Conservation (phyloP, 2,888 invertebrate genomes). For the Diogma glabrata region DNA sequence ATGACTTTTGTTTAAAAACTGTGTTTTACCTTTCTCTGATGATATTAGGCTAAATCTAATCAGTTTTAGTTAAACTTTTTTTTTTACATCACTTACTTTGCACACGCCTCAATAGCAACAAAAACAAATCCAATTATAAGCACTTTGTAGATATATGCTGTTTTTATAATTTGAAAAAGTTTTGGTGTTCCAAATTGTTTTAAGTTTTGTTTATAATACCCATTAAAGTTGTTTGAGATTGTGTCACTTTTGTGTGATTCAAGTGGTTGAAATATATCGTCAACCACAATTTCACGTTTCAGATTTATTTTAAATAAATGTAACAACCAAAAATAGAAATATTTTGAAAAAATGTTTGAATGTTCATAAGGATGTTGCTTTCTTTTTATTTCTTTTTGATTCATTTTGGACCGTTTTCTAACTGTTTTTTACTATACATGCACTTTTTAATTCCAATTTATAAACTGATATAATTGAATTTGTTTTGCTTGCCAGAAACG, state of each 20-base stretch:
- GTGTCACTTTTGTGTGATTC: slow-evolving; percentile 10
- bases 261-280: slow-evolving; percentile 12
- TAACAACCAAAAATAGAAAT: slow-evolving; percentile 10
- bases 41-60: too few species aligned
- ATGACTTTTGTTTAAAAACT: too few species aligned
- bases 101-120: too few species aligned
- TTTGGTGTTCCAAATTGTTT: too few species aligned
- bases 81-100: too few species aligned
- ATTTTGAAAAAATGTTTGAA: slow-evolving; percentile 4
- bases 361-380: neutral
- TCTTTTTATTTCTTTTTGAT: slow-evolving; percentile 1
- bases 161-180: too few species aligned
- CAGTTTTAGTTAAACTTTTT: too few species aligned
- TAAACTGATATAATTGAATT: neutral
- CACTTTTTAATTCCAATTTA: neutral
- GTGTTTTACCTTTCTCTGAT: too few species aligned
- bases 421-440: neutral
- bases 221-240: slow-evolving; percentile 23
- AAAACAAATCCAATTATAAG: too few species aligned
- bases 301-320: slow-evolving; percentile 14
- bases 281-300: slow-evolving; percentile 9
- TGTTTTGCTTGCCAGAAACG: too few species aligned
- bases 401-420: neutral
- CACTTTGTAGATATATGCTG: too few species aligned
- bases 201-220: too few species aligned